phyloP scores from a whole-genome alignment of 1,140 invertebrate genomes.

The Drosophila busckii region DNA sequence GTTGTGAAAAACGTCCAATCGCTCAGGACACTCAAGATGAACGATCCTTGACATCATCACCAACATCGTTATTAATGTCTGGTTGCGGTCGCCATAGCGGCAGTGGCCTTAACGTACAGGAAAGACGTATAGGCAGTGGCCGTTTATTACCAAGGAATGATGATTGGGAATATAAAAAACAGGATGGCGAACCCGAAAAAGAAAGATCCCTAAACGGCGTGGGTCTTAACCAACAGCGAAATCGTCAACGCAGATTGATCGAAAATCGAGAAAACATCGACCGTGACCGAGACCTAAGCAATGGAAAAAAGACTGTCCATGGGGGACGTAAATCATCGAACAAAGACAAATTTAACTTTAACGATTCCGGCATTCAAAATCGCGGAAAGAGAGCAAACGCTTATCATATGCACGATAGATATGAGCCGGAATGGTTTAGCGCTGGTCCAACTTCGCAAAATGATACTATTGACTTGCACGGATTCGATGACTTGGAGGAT shows the following conservation, averaged over 20 bases:
- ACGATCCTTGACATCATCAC: conserved; percentile 24
- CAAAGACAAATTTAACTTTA: conserved; percentile 42
- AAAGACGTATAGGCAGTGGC: conserved; percentile 86
- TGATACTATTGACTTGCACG: conserved; percentile 95
- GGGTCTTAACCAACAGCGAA: conserved; percentile 15
- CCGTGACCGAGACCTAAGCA: conserved; percentile 16
- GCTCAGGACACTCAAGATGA: conserved; percentile 25
- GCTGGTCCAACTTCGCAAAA: conserved; percentile 92
- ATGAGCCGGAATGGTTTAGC: conserved; percentile 88
- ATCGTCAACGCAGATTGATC: conserved; percentile 22
- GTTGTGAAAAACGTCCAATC: conserved; percentile 16
- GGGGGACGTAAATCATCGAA: conserved; percentile 32
- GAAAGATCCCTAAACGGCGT: conserved; percentile 31
- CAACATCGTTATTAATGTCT: conserved; percentile 30
- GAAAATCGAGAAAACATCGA: neutral
- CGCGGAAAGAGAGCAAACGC: conserved; percentile 72
- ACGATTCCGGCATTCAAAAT: conserved; percentile 6
- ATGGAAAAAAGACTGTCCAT: conserved; percentile 20
- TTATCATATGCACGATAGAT: conserved; percentile 80
- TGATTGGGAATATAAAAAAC: conserved; percentile 81
- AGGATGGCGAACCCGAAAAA: conserved; percentile 33
- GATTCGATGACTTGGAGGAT: conserved; percentile 87
- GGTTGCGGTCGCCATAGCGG: conserved; percentile 10
- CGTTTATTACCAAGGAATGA: conserved; percentile 84
- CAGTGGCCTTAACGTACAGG: conserved; percentile 39